Base-by-base conservation (phyloP, 2,888 invertebrate species). In the Lucinisca nassula region DNA sequence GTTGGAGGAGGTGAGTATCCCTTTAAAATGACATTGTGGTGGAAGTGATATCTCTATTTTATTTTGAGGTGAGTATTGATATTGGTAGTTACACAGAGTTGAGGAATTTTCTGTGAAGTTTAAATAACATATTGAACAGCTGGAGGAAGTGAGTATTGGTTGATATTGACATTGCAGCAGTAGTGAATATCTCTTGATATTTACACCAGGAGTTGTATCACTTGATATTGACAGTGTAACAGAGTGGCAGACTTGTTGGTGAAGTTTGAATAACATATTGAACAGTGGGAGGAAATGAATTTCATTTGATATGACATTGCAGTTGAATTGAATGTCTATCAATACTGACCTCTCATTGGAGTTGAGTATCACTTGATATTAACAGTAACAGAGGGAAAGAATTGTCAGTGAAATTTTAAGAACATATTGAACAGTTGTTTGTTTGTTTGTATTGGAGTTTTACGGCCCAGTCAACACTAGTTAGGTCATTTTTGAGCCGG, bases 371-470 rank as follows among this genome's bases (percentile, higher is more conserved):
- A n/a, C n/a, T n/a, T n/a, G n/a, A n/a, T n/a, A n/a, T n/a, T n/a
- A 98, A 98, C 97, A 97, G 98, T 94, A 98, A 98, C 96, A 97
- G 98, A 96, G 98, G 99, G 94, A 98, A 99, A 96, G 98, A 98
- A 96, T 98, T 98, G 96, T 98, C 98, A 94, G 98, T 98, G 97
- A 98, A 98, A 96, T 99, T 99, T 96, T 98, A 98, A 96, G 99
- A 99, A 97, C 99, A 99, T 97, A 98, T 99, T 96, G 99, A 99
- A 97, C 99, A 99, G 97, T 98, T 99, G 95, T n/a, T n/a, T n/a
- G n/a, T n/a, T n/a, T n/a, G n/a, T n/a, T n/a, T n/a, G n/a, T n/a
- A n/a, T n/a, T n/a, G n/a, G n/a, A n/a, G n/a, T n/a, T n/a, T n/a
- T n/a, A n/a, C n/a, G n/a, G n/a, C n/a, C n/a, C n/a, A n/a, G n/a